Conservation (phyloP, 2,797 vertebrate species). For the Cyclopterus lumpus region DNA sequence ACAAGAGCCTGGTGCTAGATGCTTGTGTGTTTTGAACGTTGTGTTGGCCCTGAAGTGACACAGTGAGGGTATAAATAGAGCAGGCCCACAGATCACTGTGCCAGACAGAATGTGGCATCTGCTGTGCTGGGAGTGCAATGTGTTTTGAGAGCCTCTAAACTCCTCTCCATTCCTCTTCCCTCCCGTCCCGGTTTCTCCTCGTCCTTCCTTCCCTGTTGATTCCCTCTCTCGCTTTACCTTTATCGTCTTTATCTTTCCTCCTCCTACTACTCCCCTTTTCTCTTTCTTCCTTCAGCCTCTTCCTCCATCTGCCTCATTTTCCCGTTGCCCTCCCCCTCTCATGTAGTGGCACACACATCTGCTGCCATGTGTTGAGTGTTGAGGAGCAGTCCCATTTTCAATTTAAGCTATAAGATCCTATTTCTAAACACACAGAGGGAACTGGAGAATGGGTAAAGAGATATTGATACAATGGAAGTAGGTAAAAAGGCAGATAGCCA, state of each 20-base stretch:
- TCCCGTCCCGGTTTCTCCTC: slow-evolving; percentile 41
- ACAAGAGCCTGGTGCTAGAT: slow-evolving; percentile 48
- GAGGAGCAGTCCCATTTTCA: slow-evolving; percentile 63
- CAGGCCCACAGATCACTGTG: slow-evolving; percentile 81
- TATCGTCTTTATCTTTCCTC: slow-evolving; percentile 30
- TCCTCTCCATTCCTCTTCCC: slow-evolving; percentile 61
- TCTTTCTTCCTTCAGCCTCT: slow-evolving; percentile 20
- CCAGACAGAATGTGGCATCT: slow-evolving; percentile 85
- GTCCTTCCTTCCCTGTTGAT: slow-evolving; percentile 42
- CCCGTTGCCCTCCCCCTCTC: background rate
- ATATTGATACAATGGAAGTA: slow-evolving; percentile 26
- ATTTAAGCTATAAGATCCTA: slow-evolving; percentile 67
- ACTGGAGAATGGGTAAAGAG: slow-evolving; percentile 4
- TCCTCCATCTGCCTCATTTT: slow-evolving; percentile 21
- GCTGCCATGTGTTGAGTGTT: slow-evolving; percentile 75
- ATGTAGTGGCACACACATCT: slow-evolving; percentile 68
- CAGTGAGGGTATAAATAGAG: slow-evolving; percentile 83
- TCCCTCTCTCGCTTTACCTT: slow-evolving; percentile 22
- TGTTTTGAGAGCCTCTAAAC: slow-evolving; percentile 76
- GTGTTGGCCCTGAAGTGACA: slow-evolving; percentile 78
- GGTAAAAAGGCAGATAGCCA: slow-evolving; percentile 27
- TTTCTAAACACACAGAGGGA: slow-evolving; percentile 72
- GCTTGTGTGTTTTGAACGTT: slow-evolving; percentile 43
- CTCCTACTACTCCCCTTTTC: slow-evolving; percentile 20
- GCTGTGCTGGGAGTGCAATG: slow-evolving; percentile 80